Conservation (phyloP, 2,888 invertebrate genomes). For the Tortrix viridana region DNA sequence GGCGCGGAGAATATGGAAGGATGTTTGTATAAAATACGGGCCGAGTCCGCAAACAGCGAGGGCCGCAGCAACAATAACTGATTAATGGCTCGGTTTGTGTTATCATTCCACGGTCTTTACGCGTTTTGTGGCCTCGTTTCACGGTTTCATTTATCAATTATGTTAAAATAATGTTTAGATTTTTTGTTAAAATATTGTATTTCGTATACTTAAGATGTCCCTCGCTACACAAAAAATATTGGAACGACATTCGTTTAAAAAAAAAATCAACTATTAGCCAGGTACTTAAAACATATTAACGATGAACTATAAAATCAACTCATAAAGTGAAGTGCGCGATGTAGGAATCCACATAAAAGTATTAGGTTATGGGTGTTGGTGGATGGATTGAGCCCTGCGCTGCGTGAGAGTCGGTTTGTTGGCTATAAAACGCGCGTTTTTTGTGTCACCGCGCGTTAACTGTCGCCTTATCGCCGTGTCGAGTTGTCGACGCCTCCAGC, state of each 20-base stretch:
- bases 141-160: slow-evolving; percentile 65
- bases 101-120: slow-evolving; percentile 77
- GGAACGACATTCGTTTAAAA: slow-evolving; percentile 48
- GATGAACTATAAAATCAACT: slow-evolving; percentile 64
- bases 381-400: slow-evolving; percentile 45
- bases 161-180: slow-evolving; percentile 29
- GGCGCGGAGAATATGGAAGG: slow-evolving; percentile 50
- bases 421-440: slow-evolving; percentile 77
- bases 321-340: slow-evolving; percentile 73
- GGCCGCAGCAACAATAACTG: slow-evolving; percentile 73
- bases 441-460: slow-evolving; percentile 69
- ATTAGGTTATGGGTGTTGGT: slow-evolving; percentile 46
- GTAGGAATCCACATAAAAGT: slow-evolving; percentile 75
- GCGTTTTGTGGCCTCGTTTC: slow-evolving; percentile 79
- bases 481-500: slow-evolving; percentile 83
- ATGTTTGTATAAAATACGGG: slow-evolving; percentile 64
- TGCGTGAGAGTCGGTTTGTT: slow-evolving; percentile 66
- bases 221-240: slow-evolving; percentile 32
- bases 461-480: slow-evolving; percentile 81
- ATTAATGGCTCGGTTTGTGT: slow-evolving; percentile 80
- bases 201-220: background rate
- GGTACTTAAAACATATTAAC: slow-evolving; percentile 70
- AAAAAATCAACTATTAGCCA: slow-evolving; percentile 60
- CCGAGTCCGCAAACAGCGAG: slow-evolving; percentile 77
- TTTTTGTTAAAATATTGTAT: slow-evolving; percentile 16